Evolutionary conservation across 2,113 vertebrate species (phyloP).

Genomic region (human (Homo sapiens)): DNA sequence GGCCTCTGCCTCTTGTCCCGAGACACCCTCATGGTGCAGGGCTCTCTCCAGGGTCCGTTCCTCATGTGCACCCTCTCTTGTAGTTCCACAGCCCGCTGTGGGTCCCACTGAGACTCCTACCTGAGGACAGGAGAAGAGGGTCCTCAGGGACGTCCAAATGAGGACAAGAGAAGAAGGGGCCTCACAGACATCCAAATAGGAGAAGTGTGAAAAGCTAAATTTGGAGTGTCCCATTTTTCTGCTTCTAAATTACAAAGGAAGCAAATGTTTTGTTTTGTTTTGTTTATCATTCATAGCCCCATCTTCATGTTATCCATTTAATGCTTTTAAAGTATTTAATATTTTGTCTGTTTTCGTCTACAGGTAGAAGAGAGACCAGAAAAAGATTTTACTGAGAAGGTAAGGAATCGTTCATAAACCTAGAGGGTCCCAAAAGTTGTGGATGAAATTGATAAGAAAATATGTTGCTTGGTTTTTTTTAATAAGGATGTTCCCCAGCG

Average conservation of each 20-base stretch:
- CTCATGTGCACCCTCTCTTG: no score
- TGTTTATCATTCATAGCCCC: not conserved
- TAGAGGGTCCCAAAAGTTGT: not conserved
- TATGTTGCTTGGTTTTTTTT: not conserved
- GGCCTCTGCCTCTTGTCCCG: not conserved
- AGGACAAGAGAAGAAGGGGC: not conserved
- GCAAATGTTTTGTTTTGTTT: no score
- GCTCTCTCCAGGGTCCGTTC: rapidly evolving
- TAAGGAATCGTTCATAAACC: constrained; percentile 54
- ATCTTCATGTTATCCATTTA: rapidly evolving
- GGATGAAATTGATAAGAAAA: not conserved
- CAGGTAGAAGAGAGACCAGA: constrained; percentile 88
- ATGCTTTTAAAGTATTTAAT: not conserved
- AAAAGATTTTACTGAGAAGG: constrained; percentile 88
- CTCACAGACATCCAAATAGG: not conserved
- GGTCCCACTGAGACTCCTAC: not conserved
- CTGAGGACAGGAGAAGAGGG: not conserved
- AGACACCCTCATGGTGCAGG: rapidly evolving
- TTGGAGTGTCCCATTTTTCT: not conserved
- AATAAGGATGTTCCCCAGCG: not conserved
- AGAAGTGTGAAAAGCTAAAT: not conserved
- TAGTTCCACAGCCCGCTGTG: not conserved
- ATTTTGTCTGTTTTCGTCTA: constrained; percentile 10
- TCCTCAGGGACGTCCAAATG: not conserved
- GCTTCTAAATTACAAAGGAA: not conserved